Conservation (phyloP, 2,113 vertebrate genomes). For the Tyrannus savana region DNA sequence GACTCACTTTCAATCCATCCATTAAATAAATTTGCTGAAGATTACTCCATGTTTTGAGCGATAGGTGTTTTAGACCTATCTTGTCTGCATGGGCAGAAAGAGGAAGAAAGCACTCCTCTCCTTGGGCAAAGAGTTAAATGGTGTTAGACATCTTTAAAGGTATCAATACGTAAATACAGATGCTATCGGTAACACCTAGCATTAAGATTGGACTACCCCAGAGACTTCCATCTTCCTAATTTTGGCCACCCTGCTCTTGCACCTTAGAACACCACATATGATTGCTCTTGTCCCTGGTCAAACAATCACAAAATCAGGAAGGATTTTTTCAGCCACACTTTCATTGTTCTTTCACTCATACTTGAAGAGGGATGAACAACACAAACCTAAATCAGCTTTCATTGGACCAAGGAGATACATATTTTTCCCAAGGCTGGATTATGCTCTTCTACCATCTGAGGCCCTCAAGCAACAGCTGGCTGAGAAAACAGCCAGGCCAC, state of each 20-base stretch:
- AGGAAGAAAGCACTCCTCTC: background rate
- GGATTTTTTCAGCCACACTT: background rate
- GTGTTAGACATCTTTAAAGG: background rate
- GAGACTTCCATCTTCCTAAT: background rate
- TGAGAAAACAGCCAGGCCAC: background rate
- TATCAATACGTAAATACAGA: background rate
- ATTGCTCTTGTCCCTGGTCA: background rate
- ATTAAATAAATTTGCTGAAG: background rate
- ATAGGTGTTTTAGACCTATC: background rate
- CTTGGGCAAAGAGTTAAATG: background rate
- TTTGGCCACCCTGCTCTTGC: background rate
- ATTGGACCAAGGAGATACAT: background rate
- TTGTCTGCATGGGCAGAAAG: background rate
- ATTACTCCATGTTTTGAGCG: background rate
- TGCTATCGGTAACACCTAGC: background rate
- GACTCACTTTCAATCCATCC: background rate
- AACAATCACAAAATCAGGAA: background rate
- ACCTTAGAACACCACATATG: background rate
- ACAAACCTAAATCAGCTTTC: background rate
- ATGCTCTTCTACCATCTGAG: background rate
- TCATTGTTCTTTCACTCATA: background rate
- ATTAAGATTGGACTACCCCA: background rate
- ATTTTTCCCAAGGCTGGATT: background rate
- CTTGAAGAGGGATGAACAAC: background rate
- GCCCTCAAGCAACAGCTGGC: background rate